phyloP scores from a whole-genome alignment of 1,140 invertebrate genomes.

The Mamestra configurata region DNA sequence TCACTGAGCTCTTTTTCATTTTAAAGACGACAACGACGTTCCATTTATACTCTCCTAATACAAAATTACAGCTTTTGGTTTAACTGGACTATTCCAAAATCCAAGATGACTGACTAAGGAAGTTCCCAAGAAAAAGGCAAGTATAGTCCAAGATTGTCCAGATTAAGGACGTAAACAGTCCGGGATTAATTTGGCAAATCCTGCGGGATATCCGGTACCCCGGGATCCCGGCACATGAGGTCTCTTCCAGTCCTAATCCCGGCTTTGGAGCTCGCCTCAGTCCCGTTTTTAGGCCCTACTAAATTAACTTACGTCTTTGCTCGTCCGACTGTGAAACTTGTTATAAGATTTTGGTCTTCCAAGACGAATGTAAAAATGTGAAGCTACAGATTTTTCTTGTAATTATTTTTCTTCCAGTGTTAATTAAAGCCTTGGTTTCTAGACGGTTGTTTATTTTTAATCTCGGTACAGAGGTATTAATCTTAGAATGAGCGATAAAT shows the following conservation, averaged over 20 bases:
- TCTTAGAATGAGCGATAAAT: slow-evolving; percentile 13
- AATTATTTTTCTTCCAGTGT: not conserved
- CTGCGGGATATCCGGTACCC: not conserved
- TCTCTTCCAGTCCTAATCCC: slow-evolving; percentile 16
- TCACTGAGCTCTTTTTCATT: no score
- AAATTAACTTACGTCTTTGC: slow-evolving; percentile 41
- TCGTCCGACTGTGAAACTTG: not conserved
- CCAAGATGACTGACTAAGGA: not conserved
- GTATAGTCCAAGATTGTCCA: slow-evolving; percentile 23
- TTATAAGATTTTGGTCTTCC: not conserved
- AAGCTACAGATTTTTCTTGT: not conserved
- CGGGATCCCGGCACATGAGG: slow-evolving; percentile 20
- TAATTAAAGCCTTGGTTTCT: not conserved
- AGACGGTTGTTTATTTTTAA: not conserved
- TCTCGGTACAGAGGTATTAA: not conserved
- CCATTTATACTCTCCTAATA: no score
- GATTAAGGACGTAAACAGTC: slow-evolving; percentile 40
- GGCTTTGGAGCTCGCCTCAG: slow-evolving; percentile 8
- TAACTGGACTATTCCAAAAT: not conserved
- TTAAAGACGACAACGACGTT: no score
- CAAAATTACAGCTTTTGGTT: no score
- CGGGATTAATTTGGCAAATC: slow-evolving; percentile 33
- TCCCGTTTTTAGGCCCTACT: slow-evolving; percentile 31
- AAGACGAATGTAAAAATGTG: not conserved
- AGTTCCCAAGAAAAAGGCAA: slow-evolving; percentile 4